Evolutionary conservation across 2,888 invertebrate species (phyloP).

Genomic region (Standfussiana lucernea): DNA sequence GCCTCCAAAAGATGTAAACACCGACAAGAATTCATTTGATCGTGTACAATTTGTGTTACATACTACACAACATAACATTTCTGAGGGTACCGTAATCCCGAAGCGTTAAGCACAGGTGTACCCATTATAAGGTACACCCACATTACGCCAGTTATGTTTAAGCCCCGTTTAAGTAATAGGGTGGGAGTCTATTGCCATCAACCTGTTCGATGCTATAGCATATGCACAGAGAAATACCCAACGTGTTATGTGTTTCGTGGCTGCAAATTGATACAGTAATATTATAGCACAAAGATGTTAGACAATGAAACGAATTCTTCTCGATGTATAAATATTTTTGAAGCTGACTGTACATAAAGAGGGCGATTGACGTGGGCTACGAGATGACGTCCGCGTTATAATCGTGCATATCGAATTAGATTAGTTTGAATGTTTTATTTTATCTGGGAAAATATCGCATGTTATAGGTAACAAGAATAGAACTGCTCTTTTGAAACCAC

Average conservation of each 20-base stretch:
- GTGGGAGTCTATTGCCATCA: no score
- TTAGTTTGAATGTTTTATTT: neutral
- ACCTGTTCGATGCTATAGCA: no score
- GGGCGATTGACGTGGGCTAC: slow-evolving; percentile 24
- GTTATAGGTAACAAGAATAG: neutral
- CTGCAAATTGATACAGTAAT: neutral
- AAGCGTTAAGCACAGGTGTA: no score
- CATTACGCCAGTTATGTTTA: no score
- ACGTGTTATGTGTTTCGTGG: neutral
- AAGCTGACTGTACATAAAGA: slow-evolving; percentile 4
- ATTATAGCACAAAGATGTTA: neutral
- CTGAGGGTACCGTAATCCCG: no score
- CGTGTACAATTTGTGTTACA: neutral
- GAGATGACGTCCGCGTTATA: slow-evolving; percentile 24
- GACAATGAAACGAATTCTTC: neutral
- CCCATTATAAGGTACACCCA: no score
- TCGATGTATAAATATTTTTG: neutral
- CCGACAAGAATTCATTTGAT: neutral
- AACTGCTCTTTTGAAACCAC: neutral
- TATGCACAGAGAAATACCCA: no score
- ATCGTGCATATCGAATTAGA: slow-evolving; percentile 40
- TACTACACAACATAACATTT: no score
- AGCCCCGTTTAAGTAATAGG: no score
- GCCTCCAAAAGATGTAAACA: neutral
- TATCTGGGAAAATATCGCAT: neutral